A percentile compares a stretch with the other conserved stretches of the same genome.
Conservation (phyloP, 2,113 vertebrate species). For the Atrichornis clamosus region DNA sequence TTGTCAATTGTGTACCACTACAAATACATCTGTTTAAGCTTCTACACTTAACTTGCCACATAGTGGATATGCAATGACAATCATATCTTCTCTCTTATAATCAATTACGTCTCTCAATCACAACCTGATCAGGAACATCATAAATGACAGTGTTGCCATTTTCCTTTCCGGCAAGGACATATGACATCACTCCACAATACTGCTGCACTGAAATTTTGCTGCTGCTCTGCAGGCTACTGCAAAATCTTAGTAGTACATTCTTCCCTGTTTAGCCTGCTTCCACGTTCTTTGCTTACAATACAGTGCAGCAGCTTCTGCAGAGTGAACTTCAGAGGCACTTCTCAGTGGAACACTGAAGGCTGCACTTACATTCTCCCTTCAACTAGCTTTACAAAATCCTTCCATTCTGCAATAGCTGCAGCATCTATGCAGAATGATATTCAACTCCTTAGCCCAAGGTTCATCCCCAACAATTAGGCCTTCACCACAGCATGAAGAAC, state of each 20-base stretch:
- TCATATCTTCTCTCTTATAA: neutral
- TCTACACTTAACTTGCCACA: neutral
- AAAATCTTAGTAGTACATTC: neutral
- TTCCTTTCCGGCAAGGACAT: neutral
- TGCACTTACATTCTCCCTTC: neutral
- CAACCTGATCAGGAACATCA: neutral
- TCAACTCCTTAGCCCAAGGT: neutral
- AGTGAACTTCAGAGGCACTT: neutral
- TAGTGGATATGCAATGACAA: neutral
- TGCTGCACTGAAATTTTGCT: neutral
- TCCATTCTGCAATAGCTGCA: neutral
- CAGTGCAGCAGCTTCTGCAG: neutral
- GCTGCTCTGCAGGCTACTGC: neutral
- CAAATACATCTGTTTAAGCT: neutral
- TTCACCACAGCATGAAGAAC: neutral
- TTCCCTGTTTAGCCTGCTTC: neutral
- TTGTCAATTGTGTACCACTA: neutral
- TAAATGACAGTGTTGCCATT: fast-evolving
- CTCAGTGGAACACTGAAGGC: neutral
- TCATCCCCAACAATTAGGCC: neutral
- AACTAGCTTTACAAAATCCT: neutral
- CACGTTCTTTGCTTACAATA: neutral
- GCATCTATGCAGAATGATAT: neutral
- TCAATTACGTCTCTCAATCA: neutral
- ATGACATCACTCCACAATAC: fast-evolving